Evolutionary conservation across 1,140 invertebrate genomes (phyloP).

Genomic region (Penaeus japonicus): DNA sequence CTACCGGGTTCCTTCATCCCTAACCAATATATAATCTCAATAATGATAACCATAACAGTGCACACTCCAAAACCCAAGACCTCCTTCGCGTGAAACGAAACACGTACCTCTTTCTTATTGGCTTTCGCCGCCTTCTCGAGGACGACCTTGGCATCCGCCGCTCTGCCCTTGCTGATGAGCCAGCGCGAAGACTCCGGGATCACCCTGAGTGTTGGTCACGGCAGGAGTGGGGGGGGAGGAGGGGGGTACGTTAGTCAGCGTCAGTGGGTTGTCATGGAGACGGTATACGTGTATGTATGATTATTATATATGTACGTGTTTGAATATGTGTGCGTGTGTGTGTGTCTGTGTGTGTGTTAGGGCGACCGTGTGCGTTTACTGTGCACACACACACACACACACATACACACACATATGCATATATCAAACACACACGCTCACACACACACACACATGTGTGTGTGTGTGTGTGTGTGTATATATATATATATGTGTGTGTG

Average conservation of each 20-base stretch:
- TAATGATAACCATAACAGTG: too few relatives aligned
- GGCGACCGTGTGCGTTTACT: background rate
- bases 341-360: background rate
- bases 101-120: constrained; percentile 41
- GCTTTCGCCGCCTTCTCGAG: constrained; percentile 56
- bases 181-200: constrained; percentile 59
- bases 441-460: too few relatives aligned
- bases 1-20: too few relatives aligned
- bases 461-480: too few relatives aligned
- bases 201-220: constrained; percentile 55
- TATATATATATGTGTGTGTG: too few relatives aligned
- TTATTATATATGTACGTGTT: background rate
- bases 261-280: too few relatives aligned
- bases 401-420: too few relatives aligned
- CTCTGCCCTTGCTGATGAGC: constrained; percentile 53
- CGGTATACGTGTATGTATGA: background rate
- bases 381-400: too few relatives aligned
- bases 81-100: too few relatives aligned
- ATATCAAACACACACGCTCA: too few relatives aligned
- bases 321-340: background rate
- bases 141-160: constrained; percentile 58
- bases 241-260: background rate
- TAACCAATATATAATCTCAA: too few relatives aligned
- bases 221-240: background rate
- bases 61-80: too few relatives aligned